Percentiles rank a stretch among this genome's conserved stretches.
These are phyloP conservation scores for Ivindomyrus marchei DNA, from an alignment of 2,113 vertebrate species.

Conservation along the genomic window DNA sequence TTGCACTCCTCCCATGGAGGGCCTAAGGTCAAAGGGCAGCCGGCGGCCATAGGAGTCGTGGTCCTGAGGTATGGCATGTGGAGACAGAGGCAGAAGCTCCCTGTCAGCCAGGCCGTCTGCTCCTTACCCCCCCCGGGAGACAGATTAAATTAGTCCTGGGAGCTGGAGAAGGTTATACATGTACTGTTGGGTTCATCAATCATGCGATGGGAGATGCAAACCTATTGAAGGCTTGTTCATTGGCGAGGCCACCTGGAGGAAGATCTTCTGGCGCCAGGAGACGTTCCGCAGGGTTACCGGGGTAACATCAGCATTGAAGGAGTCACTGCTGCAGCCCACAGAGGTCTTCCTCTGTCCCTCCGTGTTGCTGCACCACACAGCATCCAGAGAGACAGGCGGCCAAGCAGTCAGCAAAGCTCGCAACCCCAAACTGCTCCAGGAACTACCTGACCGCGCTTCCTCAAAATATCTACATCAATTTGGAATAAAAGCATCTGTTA, in stretches of 20 bases:
- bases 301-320: constrained; percentile 61
- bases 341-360: constrained; percentile 82
- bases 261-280: constrained; percentile 97
- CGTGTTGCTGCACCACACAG: constrained; percentile 67
- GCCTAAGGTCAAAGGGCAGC: constrained; percentile 54
- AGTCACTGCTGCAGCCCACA: constrained; percentile 78
- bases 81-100: constrained; percentile 84
- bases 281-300: constrained; percentile 71
- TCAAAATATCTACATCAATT: background rate
- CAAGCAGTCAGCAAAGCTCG: background rate
- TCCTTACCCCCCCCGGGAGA: background rate
- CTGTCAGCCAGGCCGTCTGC: constrained; percentile 68
- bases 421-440: background rate
- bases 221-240: constrained; percentile 83
- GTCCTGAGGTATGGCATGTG: constrained; percentile 62
- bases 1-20: constrained; percentile 55
- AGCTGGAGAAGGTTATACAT: background rate
- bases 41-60: constrained; percentile 52
- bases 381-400: background rate
- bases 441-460: background rate
- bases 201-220: constrained; percentile 39
- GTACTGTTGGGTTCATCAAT: background rate
- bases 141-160: background rate
- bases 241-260: constrained; percentile 88
- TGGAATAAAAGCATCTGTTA: background rate